These are phyloP conservation scores for Strigops habroptila DNA, from an alignment of 2,113 vertebrate genomes.

Conservation along the genomic window DNA sequence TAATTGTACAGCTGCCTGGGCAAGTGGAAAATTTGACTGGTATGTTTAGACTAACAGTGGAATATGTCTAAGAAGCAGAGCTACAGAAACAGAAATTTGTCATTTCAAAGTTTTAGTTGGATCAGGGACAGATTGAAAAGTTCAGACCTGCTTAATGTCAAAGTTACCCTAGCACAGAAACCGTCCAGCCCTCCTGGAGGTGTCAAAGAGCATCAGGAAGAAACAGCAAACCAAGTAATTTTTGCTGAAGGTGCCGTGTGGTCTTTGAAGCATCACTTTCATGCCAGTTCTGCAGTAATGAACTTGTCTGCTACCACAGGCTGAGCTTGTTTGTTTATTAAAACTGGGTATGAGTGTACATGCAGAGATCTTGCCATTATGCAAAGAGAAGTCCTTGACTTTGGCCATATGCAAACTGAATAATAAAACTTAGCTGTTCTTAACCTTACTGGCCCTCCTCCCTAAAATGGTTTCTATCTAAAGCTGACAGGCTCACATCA, in stretches of 20 bases:
- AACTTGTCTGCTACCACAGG: neutral
- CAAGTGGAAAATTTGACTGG: slow-evolving; percentile 1
- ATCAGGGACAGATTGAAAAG: neutral
- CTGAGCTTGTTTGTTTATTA: neutral
- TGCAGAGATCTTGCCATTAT: neutral
- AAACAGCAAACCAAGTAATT: neutral
- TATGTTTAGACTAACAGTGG: neutral
- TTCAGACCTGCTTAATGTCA: neutral
- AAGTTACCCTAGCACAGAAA: neutral
- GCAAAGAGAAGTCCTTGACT: neutral
- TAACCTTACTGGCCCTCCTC: neutral
- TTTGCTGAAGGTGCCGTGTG: neutral
- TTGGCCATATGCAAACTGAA: neutral
- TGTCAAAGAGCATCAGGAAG: neutral
- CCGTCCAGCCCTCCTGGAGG: neutral
- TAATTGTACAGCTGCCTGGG: neutral
- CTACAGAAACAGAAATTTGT: neutral
- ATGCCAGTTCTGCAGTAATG: neutral
- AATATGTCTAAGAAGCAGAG: neutral
- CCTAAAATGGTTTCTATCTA: neutral
- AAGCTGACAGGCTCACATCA: neutral
- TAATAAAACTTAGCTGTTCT: neutral
- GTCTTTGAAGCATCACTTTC: neutral
- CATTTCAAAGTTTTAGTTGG: neutral
- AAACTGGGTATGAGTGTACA: neutral